Conservation (phyloP, 2,797 vertebrate genomes). For the Malurus splendens region DNA sequence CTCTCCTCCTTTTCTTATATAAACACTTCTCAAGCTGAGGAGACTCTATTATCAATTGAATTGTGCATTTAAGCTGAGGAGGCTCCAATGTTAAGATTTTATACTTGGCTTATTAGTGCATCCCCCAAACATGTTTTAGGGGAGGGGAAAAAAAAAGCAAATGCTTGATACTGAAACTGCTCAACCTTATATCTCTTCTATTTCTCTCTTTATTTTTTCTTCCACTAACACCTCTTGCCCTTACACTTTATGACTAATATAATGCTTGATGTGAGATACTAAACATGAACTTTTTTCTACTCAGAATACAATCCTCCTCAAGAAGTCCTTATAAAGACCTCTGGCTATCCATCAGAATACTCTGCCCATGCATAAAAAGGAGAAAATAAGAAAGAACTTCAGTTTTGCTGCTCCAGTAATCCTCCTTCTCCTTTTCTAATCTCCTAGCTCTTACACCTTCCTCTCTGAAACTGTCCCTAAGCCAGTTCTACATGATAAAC, state of each 20-base stretch:
- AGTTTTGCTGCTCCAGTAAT: neutral
- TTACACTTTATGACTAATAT: neutral
- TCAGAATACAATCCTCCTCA: neutral
- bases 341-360: neutral
- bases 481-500: neutral
- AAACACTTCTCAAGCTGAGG: neutral
- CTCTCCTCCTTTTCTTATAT: neutral
- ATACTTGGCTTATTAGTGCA: neutral
- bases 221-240: neutral
- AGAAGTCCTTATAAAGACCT: neutral
- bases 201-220: neutral
- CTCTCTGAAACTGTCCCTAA: neutral
- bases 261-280: neutral
- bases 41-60: neutral
- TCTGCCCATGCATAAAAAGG: neutral
- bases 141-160: neutral
- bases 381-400: neutral
- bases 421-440: neutral
- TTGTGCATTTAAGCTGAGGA: neutral
- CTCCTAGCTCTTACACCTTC: neutral
- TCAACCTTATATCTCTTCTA: neutral
- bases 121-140: fast-evolving
- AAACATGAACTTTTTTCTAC: neutral
- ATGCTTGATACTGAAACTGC: neutral
- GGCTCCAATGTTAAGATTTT: neutral